A percentile compares a stretch with the other conserved stretches of the same genome.
These are phyloP conservation scores for Arvicanthis niloticus DNA, from an alignment of 2,113 vertebrate species.

Conservation along the genomic window DNA sequence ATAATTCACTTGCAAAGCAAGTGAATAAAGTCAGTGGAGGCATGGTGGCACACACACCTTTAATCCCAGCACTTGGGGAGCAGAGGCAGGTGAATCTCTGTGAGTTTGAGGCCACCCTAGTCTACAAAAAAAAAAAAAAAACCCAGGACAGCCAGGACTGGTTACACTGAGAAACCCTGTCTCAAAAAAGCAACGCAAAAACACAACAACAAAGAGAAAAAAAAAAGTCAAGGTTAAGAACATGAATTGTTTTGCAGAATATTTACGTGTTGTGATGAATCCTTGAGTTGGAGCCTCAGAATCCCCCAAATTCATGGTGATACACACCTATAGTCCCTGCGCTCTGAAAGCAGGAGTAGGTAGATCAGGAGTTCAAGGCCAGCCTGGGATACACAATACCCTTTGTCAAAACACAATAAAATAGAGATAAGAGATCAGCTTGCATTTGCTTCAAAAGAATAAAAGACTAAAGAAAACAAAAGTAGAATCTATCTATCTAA, in stretches of 20 bases:
- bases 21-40: neutral
- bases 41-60: no score
- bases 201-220: no score
- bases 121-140: no score
- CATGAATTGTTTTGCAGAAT: neutral
- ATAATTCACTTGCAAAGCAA: neutral
- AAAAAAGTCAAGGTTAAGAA: neutral
- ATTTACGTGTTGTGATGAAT: neutral
- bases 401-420: neutral
- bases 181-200: neutral
- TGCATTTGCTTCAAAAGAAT: neutral
- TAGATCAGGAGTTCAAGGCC: neutral
- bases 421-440: neutral
- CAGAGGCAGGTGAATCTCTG: no score
- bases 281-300: neutral
- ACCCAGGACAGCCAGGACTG: no score
- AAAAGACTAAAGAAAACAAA: neutral
- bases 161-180: no score
- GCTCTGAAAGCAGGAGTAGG: neutral
- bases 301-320: neutral
- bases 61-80: no score
- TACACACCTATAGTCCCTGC: neutral
- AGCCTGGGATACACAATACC: neutral
- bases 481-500: neutral
- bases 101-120: no score